Evolutionary conservation across 2,888 invertebrate species (phyloP).

Genomic region (Parnassius glacialis): DNA sequence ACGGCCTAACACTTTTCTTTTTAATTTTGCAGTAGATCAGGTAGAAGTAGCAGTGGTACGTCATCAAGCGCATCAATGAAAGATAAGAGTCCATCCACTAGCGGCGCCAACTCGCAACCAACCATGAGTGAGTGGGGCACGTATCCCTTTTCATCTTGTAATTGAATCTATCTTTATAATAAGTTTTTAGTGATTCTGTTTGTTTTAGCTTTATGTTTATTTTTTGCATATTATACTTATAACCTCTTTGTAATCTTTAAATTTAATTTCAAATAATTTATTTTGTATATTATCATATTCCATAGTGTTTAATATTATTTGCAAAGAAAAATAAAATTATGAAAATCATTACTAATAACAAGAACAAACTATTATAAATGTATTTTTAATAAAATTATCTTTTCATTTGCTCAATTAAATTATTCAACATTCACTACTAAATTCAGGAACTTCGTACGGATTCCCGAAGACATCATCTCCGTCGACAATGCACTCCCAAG

Average conservation of each 20-base stretch:
- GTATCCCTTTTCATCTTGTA: slow-evolving; percentile 34
- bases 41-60: slow-evolving; percentile 63
- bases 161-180: too few species aligned
- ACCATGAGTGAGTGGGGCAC: slow-evolving; percentile 72
- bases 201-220: too few species aligned
- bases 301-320: too few species aligned
- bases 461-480: slow-evolving; percentile 77
- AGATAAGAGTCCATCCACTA: slow-evolving; percentile 68
- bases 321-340: too few species aligned
- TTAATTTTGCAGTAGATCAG: slow-evolving; percentile 50
- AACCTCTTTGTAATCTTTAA: too few species aligned
- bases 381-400: too few species aligned
- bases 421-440: neutral
- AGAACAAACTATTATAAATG: too few species aligned
- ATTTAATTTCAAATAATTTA: too few species aligned
- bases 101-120: slow-evolving; percentile 58
- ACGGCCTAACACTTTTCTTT: neutral
- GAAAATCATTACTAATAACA: too few species aligned
- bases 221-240: too few species aligned
- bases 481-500: slow-evolving; percentile 66
- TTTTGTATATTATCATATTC: too few species aligned
- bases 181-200: too few species aligned
- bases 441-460: slow-evolving; percentile 69
- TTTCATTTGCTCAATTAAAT: neutral
- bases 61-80: slow-evolving; percentile 63